phyloP scores from a whole-genome alignment of 53 echinoderm and acorn worm species.

The Pentamera pediparva region DNA sequence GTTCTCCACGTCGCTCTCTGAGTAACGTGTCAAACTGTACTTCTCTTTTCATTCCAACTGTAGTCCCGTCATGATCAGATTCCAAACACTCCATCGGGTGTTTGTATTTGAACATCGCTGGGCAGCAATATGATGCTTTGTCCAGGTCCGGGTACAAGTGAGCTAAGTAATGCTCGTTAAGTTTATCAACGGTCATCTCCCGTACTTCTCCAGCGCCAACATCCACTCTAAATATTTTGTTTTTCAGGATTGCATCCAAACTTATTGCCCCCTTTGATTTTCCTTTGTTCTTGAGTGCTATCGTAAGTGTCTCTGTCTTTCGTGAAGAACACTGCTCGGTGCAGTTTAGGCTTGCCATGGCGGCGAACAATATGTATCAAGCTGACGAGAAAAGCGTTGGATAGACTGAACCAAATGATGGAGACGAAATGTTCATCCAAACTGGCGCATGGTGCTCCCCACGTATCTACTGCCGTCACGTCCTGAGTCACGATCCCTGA shows the following conservation, averaged over 20 bases:
- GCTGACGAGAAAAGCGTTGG: too few species aligned
- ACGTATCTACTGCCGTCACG: too few species aligned
- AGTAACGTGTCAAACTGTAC: neutral
- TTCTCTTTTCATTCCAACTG: neutral
- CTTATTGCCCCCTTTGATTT: neutral
- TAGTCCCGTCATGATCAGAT: neutral
- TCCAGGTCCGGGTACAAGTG: neutral
- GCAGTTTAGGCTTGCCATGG: neutral
- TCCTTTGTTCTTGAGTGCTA: neutral
- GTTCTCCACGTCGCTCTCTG: neutral
- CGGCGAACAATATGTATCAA: too few species aligned
- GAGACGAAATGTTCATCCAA: too few species aligned
- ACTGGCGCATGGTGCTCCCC: too few species aligned
- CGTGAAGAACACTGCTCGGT: neutral
- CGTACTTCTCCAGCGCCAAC: neutral
- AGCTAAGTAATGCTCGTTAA: neutral
- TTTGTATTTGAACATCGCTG: neutral
- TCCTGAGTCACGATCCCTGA: too few species aligned
- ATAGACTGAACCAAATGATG: too few species aligned
- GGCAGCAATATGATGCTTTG: neutral
- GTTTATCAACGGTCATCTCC: neutral
- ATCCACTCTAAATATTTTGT: neutral
- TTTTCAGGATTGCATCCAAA: neutral
- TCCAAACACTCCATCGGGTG: neutral
- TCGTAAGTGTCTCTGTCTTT: neutral